Evolutionary conservation across 1,140 invertebrate species (phyloP).

Genomic region (Hylaeus volcanicus): DNA sequence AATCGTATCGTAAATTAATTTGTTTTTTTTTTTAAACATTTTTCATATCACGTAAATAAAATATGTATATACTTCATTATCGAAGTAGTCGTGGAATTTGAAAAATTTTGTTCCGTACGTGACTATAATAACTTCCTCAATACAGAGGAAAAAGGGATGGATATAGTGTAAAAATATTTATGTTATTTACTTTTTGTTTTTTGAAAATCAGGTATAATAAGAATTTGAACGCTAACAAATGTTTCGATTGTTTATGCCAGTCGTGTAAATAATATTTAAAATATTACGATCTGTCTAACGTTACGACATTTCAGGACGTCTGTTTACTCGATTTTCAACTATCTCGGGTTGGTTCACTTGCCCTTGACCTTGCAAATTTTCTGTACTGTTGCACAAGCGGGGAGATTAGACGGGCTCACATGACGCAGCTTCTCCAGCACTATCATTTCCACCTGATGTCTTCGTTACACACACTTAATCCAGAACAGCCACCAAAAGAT

Average conservation of each 20-base stretch:
- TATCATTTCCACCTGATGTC: constrained; percentile 83
- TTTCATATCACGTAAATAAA: not conserved
- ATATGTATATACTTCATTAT: not conserved
- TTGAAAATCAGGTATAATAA: not conserved
- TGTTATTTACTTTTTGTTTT: constrained; percentile 8
- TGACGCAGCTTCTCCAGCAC: constrained; percentile 82
- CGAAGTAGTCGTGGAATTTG: not conserved
- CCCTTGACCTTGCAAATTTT: constrained; percentile 85
- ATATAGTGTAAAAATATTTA: constrained; percentile 39
- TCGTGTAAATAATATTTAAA: constrained; percentile 8
- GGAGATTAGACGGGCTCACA: constrained; percentile 82
- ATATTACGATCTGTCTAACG: constrained; percentile 39
- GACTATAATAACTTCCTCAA: constrained; percentile 6
- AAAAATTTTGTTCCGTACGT: not conserved
- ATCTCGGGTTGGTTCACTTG: constrained; percentile 85
- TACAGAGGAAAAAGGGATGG: constrained; percentile 14
- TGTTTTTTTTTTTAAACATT: not conserved
- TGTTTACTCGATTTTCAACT: constrained; percentile 87
- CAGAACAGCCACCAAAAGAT: constrained; percentile 78
- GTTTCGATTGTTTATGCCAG: not conserved
- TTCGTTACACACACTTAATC: constrained; percentile 78
- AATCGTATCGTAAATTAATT: not conserved
- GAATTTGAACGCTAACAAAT: not conserved
- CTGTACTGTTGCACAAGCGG: constrained; percentile 85
- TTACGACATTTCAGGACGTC: constrained; percentile 79